Evolutionary conservation across 2,888 invertebrate species (phyloP).

Genomic region (Cristatella mucedo): DNA sequence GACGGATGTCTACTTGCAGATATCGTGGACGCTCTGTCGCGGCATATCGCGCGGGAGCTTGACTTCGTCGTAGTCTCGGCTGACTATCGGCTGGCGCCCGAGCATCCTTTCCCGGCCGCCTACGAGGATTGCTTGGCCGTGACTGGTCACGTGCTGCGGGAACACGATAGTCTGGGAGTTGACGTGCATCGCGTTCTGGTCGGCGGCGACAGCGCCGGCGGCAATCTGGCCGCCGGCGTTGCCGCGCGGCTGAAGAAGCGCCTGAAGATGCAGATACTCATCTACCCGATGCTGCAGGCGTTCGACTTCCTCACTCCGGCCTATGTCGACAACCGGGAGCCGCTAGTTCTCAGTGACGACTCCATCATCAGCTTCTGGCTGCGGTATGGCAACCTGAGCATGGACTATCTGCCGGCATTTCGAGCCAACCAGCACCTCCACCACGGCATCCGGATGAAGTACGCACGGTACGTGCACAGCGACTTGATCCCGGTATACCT

Average conservation of each 20-base stretch:
- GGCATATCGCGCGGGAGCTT: no score
- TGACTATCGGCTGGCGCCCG: slow-evolving; percentile 35
- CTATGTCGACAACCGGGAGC: slow-evolving; percentile 13
- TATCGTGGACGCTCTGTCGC: no score
- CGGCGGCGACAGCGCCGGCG: slow-evolving; percentile 25
- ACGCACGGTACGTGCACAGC: slow-evolving; percentile 13
- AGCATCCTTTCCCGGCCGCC: slow-evolving; percentile 35
- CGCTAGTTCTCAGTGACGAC: no score
- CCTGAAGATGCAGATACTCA: slow-evolving; percentile 13
- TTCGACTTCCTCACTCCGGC: slow-evolving; percentile 14
- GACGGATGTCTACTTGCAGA: no score
- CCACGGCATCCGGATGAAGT: no score
- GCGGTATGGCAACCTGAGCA: no score
- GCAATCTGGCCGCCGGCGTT: slow-evolving; percentile 16
- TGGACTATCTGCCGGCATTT: no score
- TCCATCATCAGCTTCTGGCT: no score
- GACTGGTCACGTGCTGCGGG: slow-evolving; percentile 21
- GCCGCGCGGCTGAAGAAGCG: slow-evolving; percentile 14
- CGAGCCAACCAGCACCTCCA: no score
- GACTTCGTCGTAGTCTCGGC: no score
- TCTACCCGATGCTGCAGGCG: slow-evolving; percentile 13
- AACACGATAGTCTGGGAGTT: slow-evolving; percentile 16
- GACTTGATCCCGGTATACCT: no score
- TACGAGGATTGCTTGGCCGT: slow-evolving; percentile 34
- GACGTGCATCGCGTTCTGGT: slow-evolving; percentile 19